Conservation (phyloP, 1,140 invertebrate genomes). For the Micrasema minimum region DNA sequence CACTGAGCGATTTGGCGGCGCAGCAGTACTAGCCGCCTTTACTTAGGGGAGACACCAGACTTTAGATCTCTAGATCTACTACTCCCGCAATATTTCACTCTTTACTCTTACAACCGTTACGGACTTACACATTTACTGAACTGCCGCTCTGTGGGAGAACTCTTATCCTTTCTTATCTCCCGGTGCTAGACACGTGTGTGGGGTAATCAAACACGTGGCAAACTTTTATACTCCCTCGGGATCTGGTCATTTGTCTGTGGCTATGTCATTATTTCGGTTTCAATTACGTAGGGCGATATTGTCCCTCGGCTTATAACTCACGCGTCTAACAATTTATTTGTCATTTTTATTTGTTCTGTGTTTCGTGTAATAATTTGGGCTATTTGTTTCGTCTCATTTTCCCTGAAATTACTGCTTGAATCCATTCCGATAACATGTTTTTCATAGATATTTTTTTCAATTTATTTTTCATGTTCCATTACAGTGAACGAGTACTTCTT, state of each 20-base stretch:
- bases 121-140: slow-evolving; percentile 19
- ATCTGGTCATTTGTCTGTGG: slow-evolving; percentile 20
- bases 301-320: slow-evolving; percentile 15
- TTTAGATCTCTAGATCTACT: too few relatives aligned
- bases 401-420: background rate
- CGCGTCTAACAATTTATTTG: slow-evolving; percentile 13
- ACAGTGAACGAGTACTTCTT: slow-evolving; percentile 1
- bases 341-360: slow-evolving; percentile 23
- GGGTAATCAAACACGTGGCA: slow-evolving; percentile 16
- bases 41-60: slow-evolving; percentile 1
- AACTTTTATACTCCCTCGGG: slow-evolving; percentile 17
- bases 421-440: background rate
- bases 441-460: background rate
- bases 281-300: slow-evolving; percentile 21
- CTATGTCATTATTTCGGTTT: slow-evolving; percentile 27
- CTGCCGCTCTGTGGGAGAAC: slow-evolving; percentile 8
- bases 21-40: slow-evolving; percentile 6
- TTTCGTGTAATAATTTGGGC: slow-evolving; percentile 11
- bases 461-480: slow-evolving; percentile 15
- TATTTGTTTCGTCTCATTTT: slow-evolving; percentile 8
- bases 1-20: slow-evolving; percentile 15
- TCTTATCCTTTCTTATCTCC: slow-evolving; percentile 1
- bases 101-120: slow-evolving; percentile 24
- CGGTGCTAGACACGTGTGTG: slow-evolving; percentile 12
- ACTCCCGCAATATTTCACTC: slow-evolving; percentile 17